Evolutionary conservation across 1,140 invertebrate species (phyloP), one percentile per base, ranked within the genome.

Genomic region (Maconellicoccus hirsutus): DNA sequence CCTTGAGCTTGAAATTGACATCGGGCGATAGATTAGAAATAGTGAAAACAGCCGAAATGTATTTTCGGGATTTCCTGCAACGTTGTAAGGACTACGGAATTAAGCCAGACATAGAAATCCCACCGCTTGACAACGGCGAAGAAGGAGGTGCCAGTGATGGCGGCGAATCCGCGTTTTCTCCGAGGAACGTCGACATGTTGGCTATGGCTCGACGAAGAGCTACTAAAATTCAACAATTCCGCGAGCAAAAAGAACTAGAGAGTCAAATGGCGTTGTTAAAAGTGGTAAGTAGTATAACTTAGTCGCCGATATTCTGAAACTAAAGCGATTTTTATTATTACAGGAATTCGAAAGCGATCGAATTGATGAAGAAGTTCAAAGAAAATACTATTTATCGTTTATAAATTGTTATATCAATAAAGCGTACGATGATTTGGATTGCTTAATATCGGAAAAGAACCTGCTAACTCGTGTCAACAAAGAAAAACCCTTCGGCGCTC

Each of bases 1-100:
- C 85, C 14, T 80, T 94, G 0, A 84, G 83, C 12, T 80, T 89
- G 70, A 90, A 90, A 80, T 77, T 89, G n/a, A 86, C 82, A 63
- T 79, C 80, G 8, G 78, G 83, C 1, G 82, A 89, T 59, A 80
- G 91, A 71, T 80, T 83, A 74, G 85, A 92, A 70, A 79, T 89
- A 39, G 82, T 93, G 6, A 81, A 89, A 72, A 82, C 87, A 14
- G 85, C 89, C 16, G 87, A 92, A 78, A 84, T 92, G 61, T 96
- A 95, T 81, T 93, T 90, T 75, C 85, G 86, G 75, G 92, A 95
- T 80, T 94, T 90, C 76, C 78, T 95, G 33, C 84, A 87, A 76
- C 83, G 92, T 71, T 86, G 89, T 72, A 88, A 88, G 78, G 84
- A 88, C 73, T 94, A 94, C 79, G 87, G 84, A 42, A 79, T 94